Conservation (phyloP, 2,797 vertebrate species). For the Ammospiza maritima region DNA sequence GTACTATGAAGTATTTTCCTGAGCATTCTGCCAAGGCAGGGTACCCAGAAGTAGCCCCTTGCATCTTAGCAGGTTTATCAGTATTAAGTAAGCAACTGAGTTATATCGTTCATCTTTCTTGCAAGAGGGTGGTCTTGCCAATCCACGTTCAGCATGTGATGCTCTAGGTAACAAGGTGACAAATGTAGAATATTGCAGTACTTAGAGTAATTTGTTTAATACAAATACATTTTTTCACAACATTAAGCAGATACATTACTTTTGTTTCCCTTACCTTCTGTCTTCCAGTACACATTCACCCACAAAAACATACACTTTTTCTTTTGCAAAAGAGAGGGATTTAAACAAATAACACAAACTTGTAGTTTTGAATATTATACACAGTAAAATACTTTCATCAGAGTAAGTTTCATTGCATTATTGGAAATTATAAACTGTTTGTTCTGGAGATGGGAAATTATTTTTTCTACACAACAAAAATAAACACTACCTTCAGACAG, state of each 20-base stretch:
- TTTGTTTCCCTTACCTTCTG: slow-evolving; percentile 67
- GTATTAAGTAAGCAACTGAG: neutral
- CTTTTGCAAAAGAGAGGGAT: slow-evolving; percentile 76
- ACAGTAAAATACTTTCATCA: slow-evolving; percentile 69
- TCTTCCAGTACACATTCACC: slow-evolving; percentile 72
- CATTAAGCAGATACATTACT: slow-evolving; percentile 74
- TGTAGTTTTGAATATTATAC: slow-evolving; percentile 67
- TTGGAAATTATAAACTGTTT: slow-evolving; percentile 52
- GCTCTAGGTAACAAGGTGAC: neutral
- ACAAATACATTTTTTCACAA: slow-evolving; percentile 81
- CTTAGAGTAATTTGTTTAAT: slow-evolving; percentile 77
- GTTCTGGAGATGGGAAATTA: slow-evolving; percentile 8
- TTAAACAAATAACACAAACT: slow-evolving; percentile 76
- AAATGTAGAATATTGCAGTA: slow-evolving; percentile 10
- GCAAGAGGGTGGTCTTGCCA: neutral
- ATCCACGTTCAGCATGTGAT: neutral
- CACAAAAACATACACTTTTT: slow-evolving; percentile 75
- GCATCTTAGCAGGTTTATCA: neutral
- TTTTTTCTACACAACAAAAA: slow-evolving; percentile 46
- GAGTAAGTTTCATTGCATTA: slow-evolving; percentile 37
- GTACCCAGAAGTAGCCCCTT: neutral
- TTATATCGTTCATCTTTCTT: neutral
- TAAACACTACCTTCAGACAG: slow-evolving; percentile 27
- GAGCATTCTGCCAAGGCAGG: neutral
- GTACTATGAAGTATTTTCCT: neutral